Conservation (phyloP, 2,113 vertebrate species). For the Albula glossodonta region DNA sequence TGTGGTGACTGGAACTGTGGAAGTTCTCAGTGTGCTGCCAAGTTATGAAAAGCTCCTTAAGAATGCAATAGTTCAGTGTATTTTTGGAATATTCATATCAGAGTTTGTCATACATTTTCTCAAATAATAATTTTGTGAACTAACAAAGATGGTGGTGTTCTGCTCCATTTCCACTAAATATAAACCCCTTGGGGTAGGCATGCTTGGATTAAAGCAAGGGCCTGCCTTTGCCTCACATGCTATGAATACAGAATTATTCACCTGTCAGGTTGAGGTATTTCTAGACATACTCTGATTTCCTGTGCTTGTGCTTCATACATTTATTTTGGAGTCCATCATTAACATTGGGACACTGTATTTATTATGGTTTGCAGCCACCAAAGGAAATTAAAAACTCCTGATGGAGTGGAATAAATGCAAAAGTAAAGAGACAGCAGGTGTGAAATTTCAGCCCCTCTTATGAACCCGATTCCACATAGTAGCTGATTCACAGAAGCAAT, state of each 20-base stretch:
- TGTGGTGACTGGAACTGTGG: not conserved
- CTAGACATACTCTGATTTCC: not conserved
- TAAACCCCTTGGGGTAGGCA: not conserved
- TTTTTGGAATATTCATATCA: not conserved
- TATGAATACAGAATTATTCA: not conserved
- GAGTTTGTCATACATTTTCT: not conserved
- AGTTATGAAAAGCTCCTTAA: not conserved
- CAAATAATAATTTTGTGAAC: not conserved
- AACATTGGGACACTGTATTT: not conserved
- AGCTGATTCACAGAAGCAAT: not conserved
- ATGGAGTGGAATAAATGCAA: not conserved
- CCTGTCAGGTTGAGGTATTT: not conserved
- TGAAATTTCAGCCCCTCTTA: not conserved
- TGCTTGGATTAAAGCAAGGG: not conserved
- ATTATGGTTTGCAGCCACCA: not conserved
- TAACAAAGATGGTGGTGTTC: not conserved
- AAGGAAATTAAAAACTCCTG: constrained; percentile 8
- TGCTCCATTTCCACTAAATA: not conserved
- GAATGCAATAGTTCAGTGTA: not conserved
- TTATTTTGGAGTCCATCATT: not conserved
- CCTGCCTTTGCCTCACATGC: not conserved
- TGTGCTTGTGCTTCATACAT: not conserved
- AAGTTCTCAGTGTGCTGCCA: not conserved
- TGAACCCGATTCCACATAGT: not conserved
- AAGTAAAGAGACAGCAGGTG: not conserved